Evolutionary conservation across 1,140 invertebrate genomes (phyloP), one percentile per base, ranked within the genome.

Genomic region (Hermatobates lingyangjiaoensis): DNA sequence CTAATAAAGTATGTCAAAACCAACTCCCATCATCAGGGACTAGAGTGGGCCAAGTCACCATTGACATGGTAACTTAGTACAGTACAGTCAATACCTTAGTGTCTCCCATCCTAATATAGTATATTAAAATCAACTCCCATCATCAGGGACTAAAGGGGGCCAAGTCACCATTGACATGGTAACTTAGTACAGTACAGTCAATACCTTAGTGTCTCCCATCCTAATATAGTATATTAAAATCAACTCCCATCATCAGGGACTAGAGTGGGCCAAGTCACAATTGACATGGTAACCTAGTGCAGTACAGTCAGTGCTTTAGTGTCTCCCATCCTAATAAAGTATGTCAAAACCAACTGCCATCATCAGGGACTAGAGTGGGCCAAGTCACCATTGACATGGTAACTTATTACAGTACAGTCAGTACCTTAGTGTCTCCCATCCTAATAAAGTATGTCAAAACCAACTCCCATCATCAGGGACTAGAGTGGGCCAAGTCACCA

Each of bases 111-210:
- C 15, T 7, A 34, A 34, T 7, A 7, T 7, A 15, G 28, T 34
- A 7, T 15, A 34, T 7, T 34, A 7, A 7, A 15, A 7, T 34
- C 15, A 34, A 7, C 15, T 34, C 15, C 7, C 28, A 34, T 7
- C 7, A 34, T 7, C 15, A 34, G 60, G 69, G 48, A 83, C 80
- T 46, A 87, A 89, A 70, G 82, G 96, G 61, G 93, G 94, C 55
- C 87, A 96, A 64, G 85, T 97, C 59, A 96, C 89, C 58, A 80
- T 98, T 48, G 92, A 98, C 63, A 92, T 92, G 89, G 87, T 89
- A 65, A 63, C 63, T 58, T 47, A 23, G 25, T 45, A 34, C 7
- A 7, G 7, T 10, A 7, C 7, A n/a, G 30, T 10, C 7, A 34
- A 7, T 10, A n/a, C 7, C 30, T 10, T 7, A 34, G 30, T 10